phyloP scores from a whole-genome alignment of 2,888 invertebrate genomes.

The Cylloceria caligata region DNA sequence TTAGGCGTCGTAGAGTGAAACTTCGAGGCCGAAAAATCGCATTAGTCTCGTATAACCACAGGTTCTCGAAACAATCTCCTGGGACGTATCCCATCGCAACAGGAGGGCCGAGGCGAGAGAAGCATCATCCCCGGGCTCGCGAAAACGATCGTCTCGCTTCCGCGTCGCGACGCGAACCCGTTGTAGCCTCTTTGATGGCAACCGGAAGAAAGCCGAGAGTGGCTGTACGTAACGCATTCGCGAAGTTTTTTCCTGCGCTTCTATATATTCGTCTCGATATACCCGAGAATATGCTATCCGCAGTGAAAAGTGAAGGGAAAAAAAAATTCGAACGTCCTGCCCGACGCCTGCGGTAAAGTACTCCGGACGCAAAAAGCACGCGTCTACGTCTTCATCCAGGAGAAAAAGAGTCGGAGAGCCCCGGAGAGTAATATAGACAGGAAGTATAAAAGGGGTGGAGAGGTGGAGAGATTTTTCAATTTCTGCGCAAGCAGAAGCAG shows the following conservation, averaged over 20 bases:
- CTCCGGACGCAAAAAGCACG: slow-evolving; percentile 37
- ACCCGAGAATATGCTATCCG: background rate
- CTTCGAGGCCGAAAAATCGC: slow-evolving; percentile 17
- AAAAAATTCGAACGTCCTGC: slow-evolving; percentile 44
- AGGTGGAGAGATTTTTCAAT: slow-evolving; percentile 61
- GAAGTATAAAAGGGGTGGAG: slow-evolving; percentile 56
- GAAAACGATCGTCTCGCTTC: slow-evolving; percentile 61
- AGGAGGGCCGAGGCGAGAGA: background rate
- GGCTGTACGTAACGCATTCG: slow-evolving; percentile 48
- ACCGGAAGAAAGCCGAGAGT: slow-evolving; percentile 66
- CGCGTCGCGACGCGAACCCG: slow-evolving; percentile 34
- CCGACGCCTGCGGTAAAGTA: slow-evolving; percentile 37
- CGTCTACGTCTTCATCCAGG: slow-evolving; percentile 43
- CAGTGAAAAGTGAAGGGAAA: slow-evolving; percentile 23
- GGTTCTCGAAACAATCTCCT: background rate
- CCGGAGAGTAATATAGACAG: slow-evolving; percentile 68
- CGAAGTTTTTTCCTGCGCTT: slow-evolving; percentile 42
- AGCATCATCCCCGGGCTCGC: background rate
- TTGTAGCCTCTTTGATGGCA: slow-evolving; percentile 59
- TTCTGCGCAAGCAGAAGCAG: slow-evolving; percentile 58
- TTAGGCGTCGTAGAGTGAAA: background rate
- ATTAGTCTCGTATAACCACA: slow-evolving; percentile 34
- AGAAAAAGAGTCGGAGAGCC: slow-evolving; percentile 35
- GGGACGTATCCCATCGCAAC: background rate
- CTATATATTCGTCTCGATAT: background rate